Evolutionary conservation across 2,888 invertebrate genomes (phyloP).

Genomic region (Thysanoteuthis rhombus): DNA sequence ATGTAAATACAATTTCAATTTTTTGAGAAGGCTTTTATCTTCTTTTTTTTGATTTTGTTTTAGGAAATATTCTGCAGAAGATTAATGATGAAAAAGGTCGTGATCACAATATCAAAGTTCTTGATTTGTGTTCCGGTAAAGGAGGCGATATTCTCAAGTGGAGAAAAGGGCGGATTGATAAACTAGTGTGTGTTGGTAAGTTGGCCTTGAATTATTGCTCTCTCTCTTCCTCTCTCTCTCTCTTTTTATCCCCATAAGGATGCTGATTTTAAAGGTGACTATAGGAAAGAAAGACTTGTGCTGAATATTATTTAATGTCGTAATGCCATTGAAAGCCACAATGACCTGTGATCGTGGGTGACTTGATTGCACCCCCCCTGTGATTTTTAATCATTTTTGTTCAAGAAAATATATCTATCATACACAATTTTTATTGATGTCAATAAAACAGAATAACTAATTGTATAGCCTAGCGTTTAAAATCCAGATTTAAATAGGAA

Average conservation of each 20-base stretch:
- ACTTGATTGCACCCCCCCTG: not conserved
- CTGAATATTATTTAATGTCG: too few relatives aligned
- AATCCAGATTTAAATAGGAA: too few relatives aligned
- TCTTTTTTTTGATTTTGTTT: constrained; percentile 43
- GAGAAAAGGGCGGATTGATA: constrained; percentile 81
- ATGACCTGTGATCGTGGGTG: not conserved
- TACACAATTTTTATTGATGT: too few relatives aligned
- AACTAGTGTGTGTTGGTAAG: constrained; percentile 83
- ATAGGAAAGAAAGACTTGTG: too few relatives aligned
- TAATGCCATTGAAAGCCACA: not conserved
- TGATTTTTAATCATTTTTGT: too few relatives aligned
- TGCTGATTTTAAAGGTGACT: too few relatives aligned
- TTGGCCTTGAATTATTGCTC: not conserved
- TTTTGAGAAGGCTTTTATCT: too few relatives aligned
- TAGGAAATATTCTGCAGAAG: constrained; percentile 77
- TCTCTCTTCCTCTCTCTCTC: not conserved
- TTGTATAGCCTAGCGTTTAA: too few relatives aligned
- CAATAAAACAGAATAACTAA: too few relatives aligned
- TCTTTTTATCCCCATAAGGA: too few relatives aligned
- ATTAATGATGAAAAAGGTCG: constrained; percentile 47
- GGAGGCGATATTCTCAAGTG: constrained; percentile 98
- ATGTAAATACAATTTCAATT: too few relatives aligned
- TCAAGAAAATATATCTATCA: too few relatives aligned
- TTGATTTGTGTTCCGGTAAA: constrained; percentile 98
- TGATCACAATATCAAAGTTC: constrained; percentile 69